Evolutionary conservation across 2,888 invertebrate genomes (phyloP).

Genomic region (Oithona nana): DNA sequence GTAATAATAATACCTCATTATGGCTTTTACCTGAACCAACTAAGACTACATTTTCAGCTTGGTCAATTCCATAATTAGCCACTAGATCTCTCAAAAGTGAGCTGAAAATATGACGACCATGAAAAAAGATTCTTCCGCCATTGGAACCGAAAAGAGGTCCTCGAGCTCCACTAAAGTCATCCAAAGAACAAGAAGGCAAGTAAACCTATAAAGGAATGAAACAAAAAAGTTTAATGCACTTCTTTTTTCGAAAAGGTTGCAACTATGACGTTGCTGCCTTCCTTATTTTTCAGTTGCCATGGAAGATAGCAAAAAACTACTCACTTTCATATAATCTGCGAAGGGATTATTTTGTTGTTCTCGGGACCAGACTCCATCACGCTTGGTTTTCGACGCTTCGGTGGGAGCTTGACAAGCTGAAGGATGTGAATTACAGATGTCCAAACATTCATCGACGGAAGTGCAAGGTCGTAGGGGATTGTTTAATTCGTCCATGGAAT

Average conservation of each 20-base stretch:
- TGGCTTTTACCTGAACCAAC: not conserved
- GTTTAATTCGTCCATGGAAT: not conserved
- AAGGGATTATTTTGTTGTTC: not conserved
- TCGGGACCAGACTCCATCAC: not conserved
- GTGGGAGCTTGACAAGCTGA: not conserved
- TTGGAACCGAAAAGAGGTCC: not conserved
- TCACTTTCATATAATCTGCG: not conserved
- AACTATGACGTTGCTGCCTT: too few relatives aligned
- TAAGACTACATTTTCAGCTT: not conserved
- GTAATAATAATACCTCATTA: too few relatives aligned
- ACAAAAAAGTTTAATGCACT: not conserved
- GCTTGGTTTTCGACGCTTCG: not conserved
- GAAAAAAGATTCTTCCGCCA: not conserved
- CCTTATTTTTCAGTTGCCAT: not conserved
- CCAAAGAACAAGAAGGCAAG: not conserved
- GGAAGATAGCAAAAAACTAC: not conserved
- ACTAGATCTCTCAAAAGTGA: not conserved
- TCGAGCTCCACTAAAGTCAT: not conserved
- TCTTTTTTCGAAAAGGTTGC: not conserved
- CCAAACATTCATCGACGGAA: not conserved
- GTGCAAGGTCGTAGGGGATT: not conserved
- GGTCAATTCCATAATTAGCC: not conserved
- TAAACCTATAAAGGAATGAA: not conserved
- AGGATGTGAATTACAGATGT: not conserved
- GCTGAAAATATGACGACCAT: constrained; percentile 2